Percentiles rank a stretch among this genome's conserved stretches.
These are phyloP conservation scores for Orchestes rusci DNA, from an alignment of 2,888 invertebrate genomes.

Conservation along the genomic window DNA sequence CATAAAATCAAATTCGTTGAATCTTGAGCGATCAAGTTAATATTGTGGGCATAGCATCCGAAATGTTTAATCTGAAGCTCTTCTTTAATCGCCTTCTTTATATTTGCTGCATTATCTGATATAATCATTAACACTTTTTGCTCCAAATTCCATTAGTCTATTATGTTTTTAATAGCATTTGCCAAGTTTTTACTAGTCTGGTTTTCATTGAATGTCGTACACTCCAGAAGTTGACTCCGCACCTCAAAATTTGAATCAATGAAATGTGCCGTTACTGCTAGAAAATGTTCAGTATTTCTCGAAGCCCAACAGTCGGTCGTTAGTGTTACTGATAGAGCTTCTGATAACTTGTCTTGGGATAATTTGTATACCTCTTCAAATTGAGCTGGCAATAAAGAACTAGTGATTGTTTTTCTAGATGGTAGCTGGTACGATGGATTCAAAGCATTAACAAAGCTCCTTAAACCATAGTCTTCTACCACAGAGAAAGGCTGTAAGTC, in stretches of 20 bases:
- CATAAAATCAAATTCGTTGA: not conserved
- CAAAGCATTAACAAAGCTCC: conserved; percentile 3
- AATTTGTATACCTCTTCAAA: not conserved
- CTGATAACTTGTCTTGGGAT: not conserved
- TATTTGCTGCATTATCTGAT: conserved; percentile 10
- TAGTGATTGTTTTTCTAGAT: conserved; percentile 5
- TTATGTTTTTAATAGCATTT: conserved; percentile 21
- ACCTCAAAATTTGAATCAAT: conserved; percentile 2
- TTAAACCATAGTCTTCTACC: conserved; percentile 7
- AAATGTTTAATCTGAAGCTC: conserved; percentile 2
- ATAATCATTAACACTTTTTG: conserved; percentile 1
- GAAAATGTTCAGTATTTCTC: conserved; percentile 2
- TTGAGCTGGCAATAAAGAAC: not conserved
- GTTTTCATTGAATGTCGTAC: conserved; percentile 6
- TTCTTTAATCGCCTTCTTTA: conserved; percentile 3
- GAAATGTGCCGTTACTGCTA: conserved; percentile 8
- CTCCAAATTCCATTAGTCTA: not conserved
- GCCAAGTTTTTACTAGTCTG: conserved; percentile 31
- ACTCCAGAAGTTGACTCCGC: conserved; percentile 7
- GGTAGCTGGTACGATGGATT: conserved; percentile 7
- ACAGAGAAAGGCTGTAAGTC: conserved; percentile 5
- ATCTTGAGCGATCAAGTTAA: conserved; percentile 4
- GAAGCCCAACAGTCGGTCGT: conserved; percentile 9
- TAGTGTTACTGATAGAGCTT: not conserved
- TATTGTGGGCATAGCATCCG: conserved; percentile 8